A percentile compares a stretch with the other conserved stretches of the same genome.
Evolutionary conservation across 2,113 vertebrate genomes (phyloP).

Genomic region (Ardeotis arabs): DNA sequence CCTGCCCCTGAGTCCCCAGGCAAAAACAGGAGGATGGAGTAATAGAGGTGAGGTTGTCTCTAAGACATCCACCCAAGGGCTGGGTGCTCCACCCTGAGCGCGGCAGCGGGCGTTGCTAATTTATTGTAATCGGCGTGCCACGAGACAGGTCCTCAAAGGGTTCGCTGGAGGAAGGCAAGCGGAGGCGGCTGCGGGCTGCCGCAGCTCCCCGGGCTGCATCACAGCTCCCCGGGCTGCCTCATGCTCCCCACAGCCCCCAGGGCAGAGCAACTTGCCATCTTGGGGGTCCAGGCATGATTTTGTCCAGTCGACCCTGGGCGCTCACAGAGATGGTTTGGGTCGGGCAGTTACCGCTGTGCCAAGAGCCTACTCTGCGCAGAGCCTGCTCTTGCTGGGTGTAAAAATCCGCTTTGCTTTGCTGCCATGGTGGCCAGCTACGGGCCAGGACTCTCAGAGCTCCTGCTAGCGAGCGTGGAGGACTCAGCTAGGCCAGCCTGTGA

Average conservation of each 20-base stretch:
- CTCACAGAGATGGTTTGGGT: neutral
- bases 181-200: neutral
- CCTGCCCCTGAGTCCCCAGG: neutral
- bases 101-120: neutral
- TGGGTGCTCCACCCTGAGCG: neutral
- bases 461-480: accelerated
- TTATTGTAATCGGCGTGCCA: neutral
- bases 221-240: too few species aligned
- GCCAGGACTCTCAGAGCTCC: neutral
- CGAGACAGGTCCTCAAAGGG: neutral
- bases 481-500: neutral
- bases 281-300: too few species aligned
- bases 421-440: neutral
- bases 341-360: neutral
- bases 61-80: neutral
- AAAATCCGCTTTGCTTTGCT: neutral
- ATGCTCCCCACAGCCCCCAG: neutral
- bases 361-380: too few species aligned
- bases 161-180: neutral
- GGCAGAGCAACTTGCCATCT: neutral
- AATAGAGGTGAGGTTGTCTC: neutral
- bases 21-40: neutral
- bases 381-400: neutral
- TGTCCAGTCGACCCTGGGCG: neutral
- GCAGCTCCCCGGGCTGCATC: neutral